Base-by-base conservation (phyloP, 2,888 invertebrate genomes). In the Aleiodes testaceus region DNA sequence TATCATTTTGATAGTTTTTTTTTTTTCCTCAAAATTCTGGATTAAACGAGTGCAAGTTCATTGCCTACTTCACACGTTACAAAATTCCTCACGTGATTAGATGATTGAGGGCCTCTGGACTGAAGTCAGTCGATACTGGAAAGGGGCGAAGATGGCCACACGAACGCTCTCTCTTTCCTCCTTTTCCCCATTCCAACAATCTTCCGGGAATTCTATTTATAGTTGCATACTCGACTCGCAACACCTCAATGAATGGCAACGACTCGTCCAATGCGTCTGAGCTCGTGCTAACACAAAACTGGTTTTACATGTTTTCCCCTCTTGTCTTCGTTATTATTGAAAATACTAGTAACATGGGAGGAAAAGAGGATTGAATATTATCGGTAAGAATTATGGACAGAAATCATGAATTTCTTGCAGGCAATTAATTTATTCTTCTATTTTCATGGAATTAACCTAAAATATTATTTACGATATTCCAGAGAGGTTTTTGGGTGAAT, bases 201-300 rank as follows among this genome's bases (percentile, higher is more conserved):
- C 81, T 84, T 85, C 83, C 81, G 80, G 80, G 82, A 84, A 82
- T 77, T 80, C 81, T 86, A 85, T 85, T 85, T 85, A 84, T 84
- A 85, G 79, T 71, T 78, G 77, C 78, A 64, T 77, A 78, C 65
- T 67, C 47, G 50, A 30, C 12, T 66, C 11, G 44, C 47, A 64
- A 64, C 63, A 69, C 68, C 65, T 67, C 66, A 72, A 74, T 76
- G 75, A 75, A 74, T 75, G 70, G 55, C 53, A 66, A 66, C 55
- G 66, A 72, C 66, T 68, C 55, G 65, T 66, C 72, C 45, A 22
- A 63, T 49, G 68, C 26, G 59, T 44, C 61, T 53, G 44, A 26
- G 47, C 52, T 47, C 52, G 30, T 18, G 16, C 55, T n/a, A 53
- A 36, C 66, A 16, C 66, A 16, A 72, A 74, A 75, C 75, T 68